Percentiles rank a stretch among this genome's conserved stretches.
phyloP scores from a whole-genome alignment of 2,888 invertebrate species.

The Ellobium chinense region DNA sequence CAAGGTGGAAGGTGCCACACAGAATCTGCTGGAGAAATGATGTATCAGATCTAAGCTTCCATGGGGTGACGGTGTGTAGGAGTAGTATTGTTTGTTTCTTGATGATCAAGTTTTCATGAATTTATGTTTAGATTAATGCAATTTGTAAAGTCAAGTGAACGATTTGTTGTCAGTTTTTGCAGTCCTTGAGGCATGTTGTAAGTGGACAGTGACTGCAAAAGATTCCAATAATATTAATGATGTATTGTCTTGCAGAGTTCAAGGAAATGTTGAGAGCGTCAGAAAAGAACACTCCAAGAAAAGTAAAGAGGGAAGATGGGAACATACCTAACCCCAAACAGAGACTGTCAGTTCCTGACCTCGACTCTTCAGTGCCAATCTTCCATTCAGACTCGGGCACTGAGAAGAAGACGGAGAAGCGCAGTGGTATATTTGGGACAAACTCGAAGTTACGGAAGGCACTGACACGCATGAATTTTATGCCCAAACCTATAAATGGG shows the following conservation, averaged over 20 bases:
- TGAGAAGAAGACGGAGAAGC: constrained; percentile 79
- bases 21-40: too few relatives aligned
- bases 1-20: too few relatives aligned
- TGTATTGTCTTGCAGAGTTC: constrained; percentile 82
- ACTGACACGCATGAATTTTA: constrained; percentile 89
- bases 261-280: constrained; percentile 87
- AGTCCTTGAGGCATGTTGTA: too few relatives aligned
- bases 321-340: constrained; percentile 82
- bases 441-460: constrained; percentile 93
- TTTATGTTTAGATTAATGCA: too few relatives aligned
- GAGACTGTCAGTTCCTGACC: constrained; percentile 85
- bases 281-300: constrained; percentile 87
- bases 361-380: constrained; percentile 81
- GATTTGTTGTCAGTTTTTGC: too few relatives aligned
- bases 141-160: too few relatives aligned
- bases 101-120: too few relatives aligned
- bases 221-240: too few relatives aligned
- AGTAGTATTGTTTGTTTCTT: too few relatives aligned
- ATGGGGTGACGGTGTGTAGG: too few relatives aligned
- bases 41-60: too few relatives aligned
- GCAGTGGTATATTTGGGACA: constrained; percentile 86
- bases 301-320: constrained; percentile 85
- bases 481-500: constrained; percentile 72
- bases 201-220: too few relatives aligned
- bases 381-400: constrained; percentile 26